phyloP scores from a whole-genome alignment of 2,888 invertebrate genomes.

The Malthinus seriepunctatus region DNA sequence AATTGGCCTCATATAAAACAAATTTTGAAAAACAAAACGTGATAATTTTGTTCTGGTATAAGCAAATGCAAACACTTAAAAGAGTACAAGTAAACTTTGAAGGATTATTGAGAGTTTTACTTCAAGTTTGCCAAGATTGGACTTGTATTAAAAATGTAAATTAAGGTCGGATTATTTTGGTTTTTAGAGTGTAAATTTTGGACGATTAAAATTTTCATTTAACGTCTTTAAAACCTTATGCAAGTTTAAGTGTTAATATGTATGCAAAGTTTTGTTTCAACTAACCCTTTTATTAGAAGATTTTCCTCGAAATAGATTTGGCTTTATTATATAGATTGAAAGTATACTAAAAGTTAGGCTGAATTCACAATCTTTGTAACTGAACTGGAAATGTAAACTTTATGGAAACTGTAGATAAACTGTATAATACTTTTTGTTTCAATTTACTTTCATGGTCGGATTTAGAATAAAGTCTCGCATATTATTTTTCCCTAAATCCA shows the following conservation, averaged over 20 bases:
- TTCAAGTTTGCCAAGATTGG: conserved; percentile 8
- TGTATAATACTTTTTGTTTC: conserved; percentile 25
- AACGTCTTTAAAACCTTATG: conserved; percentile 1
- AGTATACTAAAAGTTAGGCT: conserved; percentile 12
- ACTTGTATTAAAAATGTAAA: conserved; percentile 20
- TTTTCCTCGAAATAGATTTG: conserved; percentile 17
- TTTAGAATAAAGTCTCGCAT: conserved; percentile 30
- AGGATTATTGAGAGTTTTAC: conserved; percentile 3
- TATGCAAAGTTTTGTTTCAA: conserved; percentile 23
- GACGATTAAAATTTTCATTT: conserved; percentile 11
- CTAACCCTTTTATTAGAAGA: conserved; percentile 23
- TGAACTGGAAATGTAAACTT: conserved; percentile 16
- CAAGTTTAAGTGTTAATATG: conserved; percentile 20
- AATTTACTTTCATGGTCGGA: conserved; percentile 31
- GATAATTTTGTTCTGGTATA: no score
- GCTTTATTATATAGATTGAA: conserved; percentile 14
- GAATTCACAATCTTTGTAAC: conserved; percentile 9
- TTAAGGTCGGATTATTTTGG: conserved; percentile 18
- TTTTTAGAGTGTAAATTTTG: conserved; percentile 11
- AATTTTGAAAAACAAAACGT: no score
- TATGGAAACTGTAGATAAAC: conserved; percentile 25
- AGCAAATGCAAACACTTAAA: conserved; percentile 2
- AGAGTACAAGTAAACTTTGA: background rate
- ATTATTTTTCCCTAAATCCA: conserved; percentile 36
- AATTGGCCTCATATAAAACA: no score